phyloP scores from a whole-genome alignment of 2,113 vertebrate species.

The Campylomormyrus numenius region DNA sequence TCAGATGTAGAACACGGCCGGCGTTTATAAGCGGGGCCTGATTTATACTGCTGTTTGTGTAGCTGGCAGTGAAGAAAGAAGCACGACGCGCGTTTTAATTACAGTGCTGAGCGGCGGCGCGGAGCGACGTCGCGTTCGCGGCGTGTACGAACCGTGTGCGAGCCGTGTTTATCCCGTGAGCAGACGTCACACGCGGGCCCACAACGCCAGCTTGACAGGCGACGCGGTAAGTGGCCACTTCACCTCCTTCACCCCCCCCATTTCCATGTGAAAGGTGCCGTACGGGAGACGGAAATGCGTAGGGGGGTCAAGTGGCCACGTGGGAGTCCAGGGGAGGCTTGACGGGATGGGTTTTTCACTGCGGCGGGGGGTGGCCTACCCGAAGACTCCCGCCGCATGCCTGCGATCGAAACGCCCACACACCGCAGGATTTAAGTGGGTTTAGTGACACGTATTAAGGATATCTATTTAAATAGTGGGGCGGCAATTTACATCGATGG shows the following conservation, averaged over 20 bases:
- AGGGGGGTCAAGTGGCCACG: background rate
- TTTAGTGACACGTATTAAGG: background rate
- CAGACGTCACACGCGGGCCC: background rate
- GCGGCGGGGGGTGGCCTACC: background rate
- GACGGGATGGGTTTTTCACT: background rate
- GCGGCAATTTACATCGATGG: background rate
- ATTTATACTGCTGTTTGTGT: background rate
- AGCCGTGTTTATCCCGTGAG: background rate
- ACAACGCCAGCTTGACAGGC: background rate
- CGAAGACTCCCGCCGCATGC: background rate
- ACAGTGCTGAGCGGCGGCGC: background rate
- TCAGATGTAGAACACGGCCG: background rate
- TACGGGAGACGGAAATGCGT: background rate
- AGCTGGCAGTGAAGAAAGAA: background rate
- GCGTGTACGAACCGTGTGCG: background rate
- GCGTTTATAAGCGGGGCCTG: background rate
- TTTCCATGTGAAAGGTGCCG: background rate
- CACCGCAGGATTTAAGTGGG: background rate
- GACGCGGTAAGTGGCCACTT: background rate
- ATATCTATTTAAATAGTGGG: background rate
- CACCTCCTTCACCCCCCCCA: background rate
- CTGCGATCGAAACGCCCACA: background rate
- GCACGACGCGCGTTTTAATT: background rate
- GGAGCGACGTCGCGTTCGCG: background rate
- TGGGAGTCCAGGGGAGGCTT: background rate